Evolutionary conservation across 2,888 invertebrate species (phyloP).

Genomic region (Heliconius ethilla): DNA sequence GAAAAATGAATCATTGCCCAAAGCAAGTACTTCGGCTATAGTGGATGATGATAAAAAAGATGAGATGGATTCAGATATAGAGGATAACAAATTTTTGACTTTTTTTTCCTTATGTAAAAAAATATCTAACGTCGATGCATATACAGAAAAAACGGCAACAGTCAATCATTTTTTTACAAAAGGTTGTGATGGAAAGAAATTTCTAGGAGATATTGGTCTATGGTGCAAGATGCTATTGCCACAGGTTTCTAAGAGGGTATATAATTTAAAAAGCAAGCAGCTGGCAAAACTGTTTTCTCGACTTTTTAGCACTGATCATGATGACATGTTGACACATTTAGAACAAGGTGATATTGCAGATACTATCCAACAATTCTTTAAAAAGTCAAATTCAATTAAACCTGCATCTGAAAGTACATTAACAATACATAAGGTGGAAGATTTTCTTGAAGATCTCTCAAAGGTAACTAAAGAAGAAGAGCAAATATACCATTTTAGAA

Average conservation of each 20-base stretch:
- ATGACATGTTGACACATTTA: constrained; percentile 92
- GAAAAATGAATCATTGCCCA: constrained; percentile 60
- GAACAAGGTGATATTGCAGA: constrained; percentile 95
- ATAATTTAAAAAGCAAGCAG: constrained; percentile 96
- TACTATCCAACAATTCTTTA: constrained; percentile 90
- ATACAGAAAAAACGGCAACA: constrained; percentile 90
- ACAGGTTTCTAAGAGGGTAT: constrained; percentile 90
- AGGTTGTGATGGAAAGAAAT: constrained; percentile 83
- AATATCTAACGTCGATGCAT: constrained; percentile 89
- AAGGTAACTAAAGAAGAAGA: constrained; percentile 93
- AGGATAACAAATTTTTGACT: constrained; percentile 88
- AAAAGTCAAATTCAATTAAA: constrained; percentile 81
- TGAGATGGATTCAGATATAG: constrained; percentile 52
- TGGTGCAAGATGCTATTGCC: constrained; percentile 93
- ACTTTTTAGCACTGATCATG: constrained; percentile 87
- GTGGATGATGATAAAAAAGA: constrained; percentile 43
- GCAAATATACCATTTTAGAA: constrained; percentile 88
- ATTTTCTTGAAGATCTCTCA: constrained; percentile 87
- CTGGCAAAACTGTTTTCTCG: constrained; percentile 93
- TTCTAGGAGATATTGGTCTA: constrained; percentile 88
- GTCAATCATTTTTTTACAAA: constrained; percentile 85
- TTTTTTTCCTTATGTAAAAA: constrained; percentile 90
- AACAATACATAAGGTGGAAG: constrained; percentile 89
- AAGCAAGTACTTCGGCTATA: constrained; percentile 21
- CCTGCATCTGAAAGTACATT: constrained; percentile 86